These are phyloP conservation scores for Atethmia centrago DNA, from an alignment of 2,888 invertebrate genomes.

Conservation along the genomic window DNA sequence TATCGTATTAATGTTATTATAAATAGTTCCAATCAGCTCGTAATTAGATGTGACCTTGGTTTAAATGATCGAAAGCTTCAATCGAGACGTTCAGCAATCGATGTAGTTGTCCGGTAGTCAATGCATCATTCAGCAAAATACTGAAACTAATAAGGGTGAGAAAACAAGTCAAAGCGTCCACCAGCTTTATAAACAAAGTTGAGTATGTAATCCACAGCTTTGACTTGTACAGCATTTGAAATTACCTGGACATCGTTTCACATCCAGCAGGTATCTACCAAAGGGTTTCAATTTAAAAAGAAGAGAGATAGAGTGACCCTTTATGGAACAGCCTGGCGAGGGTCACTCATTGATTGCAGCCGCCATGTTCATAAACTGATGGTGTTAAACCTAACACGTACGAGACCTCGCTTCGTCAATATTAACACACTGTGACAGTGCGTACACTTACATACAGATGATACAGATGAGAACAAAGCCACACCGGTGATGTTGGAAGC, in stretches of 20 bases:
- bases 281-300: neutral
- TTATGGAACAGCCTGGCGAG: neutral
- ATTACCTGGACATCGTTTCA: too few species aligned
- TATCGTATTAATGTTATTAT: constrained; percentile 27
- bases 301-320: neutral
- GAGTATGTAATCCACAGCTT: neutral
- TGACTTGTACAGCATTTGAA: too few species aligned
- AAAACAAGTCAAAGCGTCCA: neutral
- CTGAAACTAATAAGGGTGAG: neutral
- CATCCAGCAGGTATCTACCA: neutral
- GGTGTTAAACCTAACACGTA: neutral
- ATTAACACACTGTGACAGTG: neutral
- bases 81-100: neutral
- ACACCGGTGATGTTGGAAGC: neutral
- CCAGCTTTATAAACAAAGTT: neutral
- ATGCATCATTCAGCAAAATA: neutral
- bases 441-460: neutral
- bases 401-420: too few species aligned
- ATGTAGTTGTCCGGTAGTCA: too few species aligned
- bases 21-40: constrained; percentile 18
- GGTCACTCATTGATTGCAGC: neutral
- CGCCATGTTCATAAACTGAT: neutral
- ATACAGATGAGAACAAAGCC: too few species aligned
- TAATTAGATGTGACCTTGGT: neutral
- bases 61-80: neutral